A percentile compares a stretch with the other conserved stretches of the same genome.
phyloP scores from a whole-genome alignment of 2,113 vertebrate species.

The Laticauda laticaudata region DNA sequence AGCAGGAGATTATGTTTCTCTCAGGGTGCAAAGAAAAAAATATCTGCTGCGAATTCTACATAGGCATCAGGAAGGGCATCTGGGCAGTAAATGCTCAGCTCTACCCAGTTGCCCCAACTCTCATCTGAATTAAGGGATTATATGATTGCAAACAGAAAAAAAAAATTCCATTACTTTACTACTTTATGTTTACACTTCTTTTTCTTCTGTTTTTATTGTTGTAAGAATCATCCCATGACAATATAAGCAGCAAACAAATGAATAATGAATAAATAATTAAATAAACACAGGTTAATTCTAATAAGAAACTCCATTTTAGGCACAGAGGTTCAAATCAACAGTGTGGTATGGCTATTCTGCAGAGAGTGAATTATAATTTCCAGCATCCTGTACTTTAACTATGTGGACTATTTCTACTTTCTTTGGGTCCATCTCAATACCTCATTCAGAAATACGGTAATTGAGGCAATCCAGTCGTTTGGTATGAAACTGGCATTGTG shows the following conservation, averaged over 20 bases:
- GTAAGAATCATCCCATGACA: background rate
- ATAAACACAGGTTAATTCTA: background rate
- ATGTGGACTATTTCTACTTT: background rate
- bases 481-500: no score
- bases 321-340: background rate
- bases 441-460: no score
- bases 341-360: background rate
- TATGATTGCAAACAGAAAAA: background rate
- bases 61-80: background rate
- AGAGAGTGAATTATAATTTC: background rate
- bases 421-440: no score
- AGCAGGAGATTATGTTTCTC: background rate
- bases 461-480: no score
- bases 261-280: background rate
- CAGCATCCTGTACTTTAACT: background rate
- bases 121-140: background rate
- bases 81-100: background rate
- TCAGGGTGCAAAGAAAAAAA: background rate
- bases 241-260: background rate
- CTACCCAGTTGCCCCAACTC: background rate
- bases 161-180: background rate
- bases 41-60: background rate
- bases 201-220: background rate
- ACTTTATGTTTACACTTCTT: background rate
- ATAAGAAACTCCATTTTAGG: background rate